Evolutionary conservation across 1,140 invertebrate genomes (phyloP).

Genomic region (Cepaea nemoralis): DNA sequence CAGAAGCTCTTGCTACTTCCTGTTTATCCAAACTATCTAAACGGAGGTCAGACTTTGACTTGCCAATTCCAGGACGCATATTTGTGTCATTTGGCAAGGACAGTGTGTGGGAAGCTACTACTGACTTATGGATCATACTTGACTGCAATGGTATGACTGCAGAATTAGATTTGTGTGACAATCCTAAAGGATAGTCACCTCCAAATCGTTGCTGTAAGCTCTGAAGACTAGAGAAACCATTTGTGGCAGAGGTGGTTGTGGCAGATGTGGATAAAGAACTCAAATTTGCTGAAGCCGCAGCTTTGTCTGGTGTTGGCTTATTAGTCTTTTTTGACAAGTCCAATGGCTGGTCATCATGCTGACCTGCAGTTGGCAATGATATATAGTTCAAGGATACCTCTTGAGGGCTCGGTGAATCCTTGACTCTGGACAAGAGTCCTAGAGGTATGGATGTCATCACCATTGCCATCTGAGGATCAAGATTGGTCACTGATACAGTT

Average conservation of each 20-base stretch:
- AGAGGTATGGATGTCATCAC: conserved; percentile 24
- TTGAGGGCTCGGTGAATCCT: neutral
- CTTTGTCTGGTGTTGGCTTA: neutral
- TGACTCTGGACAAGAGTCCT: conserved; percentile 16
- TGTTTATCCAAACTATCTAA: conserved; percentile 20
- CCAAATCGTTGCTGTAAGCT: conserved; percentile 67
- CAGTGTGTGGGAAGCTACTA: neutral
- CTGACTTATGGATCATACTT: conserved; percentile 31
- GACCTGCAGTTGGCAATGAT: neutral
- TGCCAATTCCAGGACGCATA: neutral
- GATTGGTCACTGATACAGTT: neutral
- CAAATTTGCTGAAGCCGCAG: neutral
- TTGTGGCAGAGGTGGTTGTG: conserved; percentile 35
- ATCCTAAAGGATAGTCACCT: conserved; percentile 58
- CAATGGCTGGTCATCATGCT: conserved; percentile 26
- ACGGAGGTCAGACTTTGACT: neutral
- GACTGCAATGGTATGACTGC: conserved; percentile 45
- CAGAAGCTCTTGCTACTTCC: neutral
- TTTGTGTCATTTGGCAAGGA: neutral
- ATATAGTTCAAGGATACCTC: neutral
- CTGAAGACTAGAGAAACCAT: conserved; percentile 61
- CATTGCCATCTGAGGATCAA: conserved; percentile 31
- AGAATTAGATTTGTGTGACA: conserved; percentile 48
- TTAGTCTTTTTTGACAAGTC: conserved; percentile 29
- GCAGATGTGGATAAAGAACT: neutral